Conservation (phyloP, 2,888 invertebrate genomes). For the Cyclophora punctaria region DNA sequence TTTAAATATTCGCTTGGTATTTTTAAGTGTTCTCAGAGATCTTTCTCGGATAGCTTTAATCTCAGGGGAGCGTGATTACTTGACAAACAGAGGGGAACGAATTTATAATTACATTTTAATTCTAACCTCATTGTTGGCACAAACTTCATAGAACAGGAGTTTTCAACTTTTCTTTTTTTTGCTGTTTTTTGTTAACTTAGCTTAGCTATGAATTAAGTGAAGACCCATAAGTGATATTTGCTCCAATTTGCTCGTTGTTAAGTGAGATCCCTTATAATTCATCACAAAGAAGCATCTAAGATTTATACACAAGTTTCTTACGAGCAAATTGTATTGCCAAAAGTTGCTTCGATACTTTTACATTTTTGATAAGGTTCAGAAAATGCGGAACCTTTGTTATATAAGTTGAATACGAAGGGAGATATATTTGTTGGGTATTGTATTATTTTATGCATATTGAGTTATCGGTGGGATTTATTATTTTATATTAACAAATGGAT, state of each 20-base stretch:
- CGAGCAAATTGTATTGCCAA: constrained; percentile 15
- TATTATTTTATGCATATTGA: constrained; percentile 2
- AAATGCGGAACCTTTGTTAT: constrained; percentile 1
- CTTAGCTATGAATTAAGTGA: too few relatives aligned
- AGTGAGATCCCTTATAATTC: not conserved
- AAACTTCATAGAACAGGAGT: too few relatives aligned
- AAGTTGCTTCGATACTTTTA: constrained; percentile 15
- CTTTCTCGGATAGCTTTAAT: constrained; percentile 35
- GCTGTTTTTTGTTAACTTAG: too few relatives aligned
- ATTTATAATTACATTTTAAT: constrained; percentile 21
- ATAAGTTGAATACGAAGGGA: not conserved
- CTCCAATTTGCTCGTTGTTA: too few relatives aligned
- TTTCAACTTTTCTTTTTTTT: too few relatives aligned
- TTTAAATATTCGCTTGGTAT: constrained; percentile 36
- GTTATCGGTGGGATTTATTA: not conserved
- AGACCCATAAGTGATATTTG: too few relatives aligned
- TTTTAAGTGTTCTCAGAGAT: constrained; percentile 32
- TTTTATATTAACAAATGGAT: constrained; percentile 11
- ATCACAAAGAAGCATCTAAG: constrained; percentile 8
- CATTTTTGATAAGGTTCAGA: constrained; percentile 15
- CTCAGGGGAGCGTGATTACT: constrained; percentile 28
- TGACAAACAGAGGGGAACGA: constrained; percentile 22
- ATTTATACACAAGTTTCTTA: constrained; percentile 12
- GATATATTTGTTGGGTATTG: too few relatives aligned
- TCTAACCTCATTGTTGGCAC: constrained; percentile 17